Percentiles rank a stretch among this genome's conserved stretches.
Conservation (phyloP, 2,888 invertebrate species). For the Andrena marginata region DNA sequence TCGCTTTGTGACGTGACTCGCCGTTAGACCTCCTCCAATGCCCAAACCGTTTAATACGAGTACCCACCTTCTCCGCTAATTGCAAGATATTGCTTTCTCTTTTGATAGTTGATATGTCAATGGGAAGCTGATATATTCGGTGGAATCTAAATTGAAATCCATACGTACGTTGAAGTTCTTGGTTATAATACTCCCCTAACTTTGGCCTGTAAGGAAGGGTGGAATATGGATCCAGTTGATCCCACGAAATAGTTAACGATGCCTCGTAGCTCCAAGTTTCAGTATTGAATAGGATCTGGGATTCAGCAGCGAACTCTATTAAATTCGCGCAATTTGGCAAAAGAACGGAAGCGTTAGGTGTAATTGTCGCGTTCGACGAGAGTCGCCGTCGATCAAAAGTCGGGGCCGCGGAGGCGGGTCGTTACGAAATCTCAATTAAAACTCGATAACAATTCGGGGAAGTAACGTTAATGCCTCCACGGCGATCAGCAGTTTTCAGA, state of each 20-base stretch:
- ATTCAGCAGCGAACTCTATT: background rate
- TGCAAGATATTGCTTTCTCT: background rate
- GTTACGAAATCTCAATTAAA: constrained; percentile 58
- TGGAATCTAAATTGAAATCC: too few species aligned
- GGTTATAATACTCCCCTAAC: too few species aligned
- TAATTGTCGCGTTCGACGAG: constrained; percentile 49
- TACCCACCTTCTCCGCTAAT: background rate
- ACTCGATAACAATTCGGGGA: constrained; percentile 58
- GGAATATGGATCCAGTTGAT: too few species aligned
- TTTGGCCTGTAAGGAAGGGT: too few species aligned
- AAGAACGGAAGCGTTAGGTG: constrained; percentile 14
- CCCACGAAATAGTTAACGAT: too few species aligned
- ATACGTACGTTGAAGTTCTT: too few species aligned
- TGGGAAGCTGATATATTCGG: too few species aligned
- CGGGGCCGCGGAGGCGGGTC: constrained; percentile 16
- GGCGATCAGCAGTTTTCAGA: constrained; percentile 52
- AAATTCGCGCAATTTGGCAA: constrained; percentile 14
- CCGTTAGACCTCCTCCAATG: background rate
- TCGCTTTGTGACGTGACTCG: background rate
- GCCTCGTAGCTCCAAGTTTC: background rate
- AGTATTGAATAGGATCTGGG: background rate
- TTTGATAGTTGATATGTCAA: background rate
- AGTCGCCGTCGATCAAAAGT: constrained; percentile 1
- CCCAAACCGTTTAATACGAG: background rate
- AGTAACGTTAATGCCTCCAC: constrained; percentile 55